These are phyloP conservation scores for Nasonovia ribisnigri DNA, from an alignment of 2,888 invertebrate genomes.

Conservation along the genomic window DNA sequence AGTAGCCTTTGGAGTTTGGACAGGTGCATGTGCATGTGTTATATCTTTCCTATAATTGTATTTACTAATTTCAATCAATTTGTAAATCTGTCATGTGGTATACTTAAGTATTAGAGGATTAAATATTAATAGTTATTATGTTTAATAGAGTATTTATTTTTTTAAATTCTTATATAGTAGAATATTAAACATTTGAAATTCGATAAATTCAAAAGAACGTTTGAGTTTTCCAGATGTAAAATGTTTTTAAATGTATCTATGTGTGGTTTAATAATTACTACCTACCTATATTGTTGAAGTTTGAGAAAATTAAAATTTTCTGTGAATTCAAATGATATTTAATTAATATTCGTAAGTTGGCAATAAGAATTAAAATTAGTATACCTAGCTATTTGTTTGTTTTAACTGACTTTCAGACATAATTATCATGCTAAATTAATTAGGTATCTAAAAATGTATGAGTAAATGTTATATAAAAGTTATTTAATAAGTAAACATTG, in stretches of 20 bases:
- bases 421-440: slow-evolving; percentile 13
- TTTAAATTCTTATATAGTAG: not conserved
- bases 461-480: not conserved
- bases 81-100: not conserved
- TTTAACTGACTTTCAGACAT: slow-evolving; percentile 6
- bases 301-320: not conserved
- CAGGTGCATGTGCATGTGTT: slow-evolving; percentile 52
- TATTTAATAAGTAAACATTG: not conserved
- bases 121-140: not conserved
- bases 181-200: not conserved
- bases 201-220: not conserved
- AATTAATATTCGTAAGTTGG: not conserved
- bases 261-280: not conserved
- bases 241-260: not conserved
- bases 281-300: not conserved
- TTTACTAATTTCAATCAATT: not conserved
- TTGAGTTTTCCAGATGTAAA: not conserved
- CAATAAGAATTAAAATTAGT: not conserved
- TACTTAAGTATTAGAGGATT: not conserved
- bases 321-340: not conserved
- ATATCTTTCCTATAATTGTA: not conserved
- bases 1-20: not conserved
- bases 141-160: not conserved
- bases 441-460: not conserved
- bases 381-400: not conserved